Conservation (phyloP, 2,797 vertebrate genomes). For the Falco biarmicus region DNA sequence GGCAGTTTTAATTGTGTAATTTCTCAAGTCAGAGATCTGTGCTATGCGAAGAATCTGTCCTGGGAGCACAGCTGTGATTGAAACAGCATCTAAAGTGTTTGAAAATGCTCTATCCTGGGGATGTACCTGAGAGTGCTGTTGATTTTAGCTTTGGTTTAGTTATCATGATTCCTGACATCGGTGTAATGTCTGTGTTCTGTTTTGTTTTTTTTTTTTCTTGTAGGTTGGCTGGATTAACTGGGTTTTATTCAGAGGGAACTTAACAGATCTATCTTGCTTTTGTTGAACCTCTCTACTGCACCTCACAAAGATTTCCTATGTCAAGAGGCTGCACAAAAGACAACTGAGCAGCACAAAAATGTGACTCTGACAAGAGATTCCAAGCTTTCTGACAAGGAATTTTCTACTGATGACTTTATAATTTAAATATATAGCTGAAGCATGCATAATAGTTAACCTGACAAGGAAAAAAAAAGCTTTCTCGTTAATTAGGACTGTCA, state of each 20-base stretch:
- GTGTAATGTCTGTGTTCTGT: not conserved
- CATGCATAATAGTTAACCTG: conserved; percentile 18
- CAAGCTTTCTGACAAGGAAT: not conserved
- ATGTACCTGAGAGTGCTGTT: not conserved
- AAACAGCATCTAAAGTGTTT: not conserved
- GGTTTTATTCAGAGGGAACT: conserved; percentile 34
- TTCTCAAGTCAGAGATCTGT: not conserved
- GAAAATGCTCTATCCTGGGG: not conserved
- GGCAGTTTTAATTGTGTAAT: not conserved
- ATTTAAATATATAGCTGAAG: conserved; percentile 20
- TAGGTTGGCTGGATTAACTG: conserved; percentile 68
- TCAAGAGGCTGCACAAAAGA: not conserved
- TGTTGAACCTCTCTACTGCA: not conserved
- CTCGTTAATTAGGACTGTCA: not conserved
- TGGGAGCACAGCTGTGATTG: not conserved
- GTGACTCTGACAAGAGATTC: conserved; percentile 31
- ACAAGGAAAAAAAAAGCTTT: not conserved
- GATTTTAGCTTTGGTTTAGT: not conserved
- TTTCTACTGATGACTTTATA: not conserved
- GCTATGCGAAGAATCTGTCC: not conserved
- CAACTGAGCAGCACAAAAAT: not conserved
- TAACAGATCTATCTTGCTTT: conserved; percentile 34
- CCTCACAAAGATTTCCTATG: not conserved
- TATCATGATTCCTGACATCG: not conserved
- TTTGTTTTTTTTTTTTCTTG: not conserved